Evolutionary conservation across 1,140 invertebrate genomes (phyloP), one percentile per base, ranked within the genome.

Genomic region (Pomacea maculata): DNA sequence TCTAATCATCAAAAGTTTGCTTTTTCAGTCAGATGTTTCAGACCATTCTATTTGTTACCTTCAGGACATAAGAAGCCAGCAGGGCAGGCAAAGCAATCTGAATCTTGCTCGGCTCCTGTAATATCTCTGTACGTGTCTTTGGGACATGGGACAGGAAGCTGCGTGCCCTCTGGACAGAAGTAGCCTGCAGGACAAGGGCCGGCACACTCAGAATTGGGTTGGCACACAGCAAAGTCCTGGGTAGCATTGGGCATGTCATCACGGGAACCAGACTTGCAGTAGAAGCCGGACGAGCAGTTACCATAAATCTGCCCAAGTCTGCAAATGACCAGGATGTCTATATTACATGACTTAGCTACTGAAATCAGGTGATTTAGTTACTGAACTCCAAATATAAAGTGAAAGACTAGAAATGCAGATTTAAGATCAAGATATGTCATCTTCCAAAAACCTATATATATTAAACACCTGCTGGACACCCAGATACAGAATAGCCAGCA

Each of bases 251-350:
- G 88, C 54, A 89, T 88, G 83, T 87, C 85, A 19, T 85, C 84
- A 25, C 82, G 81, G 11, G 89, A 83, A 0, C 90, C 89, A 25
- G 90, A 89, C 75, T 87, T 85, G 83, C 90, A 91, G 80, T 82
- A 91, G 81, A 86, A 90, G n/a, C 90, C 90, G n/a, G 89, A 86
- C 25, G 83, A 79, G 81, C 90, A 91, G 61, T 86, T 82, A 3
- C 83, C 85, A 57, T 82, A 83, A 15, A 90, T 54, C 77, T 89
- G 80, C 14, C 89, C 89, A 74, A 84, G 85, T 72, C 88, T 89
- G 79, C 63, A 82, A 79, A 54, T 68, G 70, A 68, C 34, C 82
- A 79, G 17, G 74, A 75, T 75, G 55, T 55, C 54, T 73, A 34
- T 14, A 72, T 25, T 57, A 77, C 29, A 10, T n/a, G 19, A 80